Percentiles rank a stretch among this genome's conserved stretches.
Conservation (phyloP, 2,888 invertebrate genomes). For the Spodoptera exigua region DNA sequence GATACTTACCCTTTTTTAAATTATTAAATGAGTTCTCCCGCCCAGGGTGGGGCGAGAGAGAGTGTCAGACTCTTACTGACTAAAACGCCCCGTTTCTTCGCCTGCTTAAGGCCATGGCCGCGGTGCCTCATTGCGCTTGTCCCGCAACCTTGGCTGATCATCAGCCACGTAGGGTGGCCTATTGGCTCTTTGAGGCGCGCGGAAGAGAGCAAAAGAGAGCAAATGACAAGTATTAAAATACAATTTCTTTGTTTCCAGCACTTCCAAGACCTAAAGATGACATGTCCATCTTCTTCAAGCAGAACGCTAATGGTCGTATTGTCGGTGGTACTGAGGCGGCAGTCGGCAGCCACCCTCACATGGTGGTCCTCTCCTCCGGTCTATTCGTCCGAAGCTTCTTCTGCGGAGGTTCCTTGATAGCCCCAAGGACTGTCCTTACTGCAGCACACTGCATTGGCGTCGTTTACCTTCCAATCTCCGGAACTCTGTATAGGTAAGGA, state of each 20-base stretch:
- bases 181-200: no score
- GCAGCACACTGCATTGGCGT: conserved; percentile 78
- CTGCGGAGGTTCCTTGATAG: conserved; percentile 76
- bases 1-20: no score
- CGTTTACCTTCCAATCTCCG: conserved; percentile 4
- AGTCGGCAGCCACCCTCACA: conserved; percentile 70
- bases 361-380: conserved; percentile 72
- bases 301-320: conserved; percentile 67
- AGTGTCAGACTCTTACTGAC: no score
- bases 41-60: no score
- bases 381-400: conserved; percentile 62
- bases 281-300: conserved; percentile 66
- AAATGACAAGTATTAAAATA: not conserved
- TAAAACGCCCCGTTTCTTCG: no score
- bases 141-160: no score
- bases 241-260: conserved; percentile 58
- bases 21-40: no score
- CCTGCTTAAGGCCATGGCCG: no score
- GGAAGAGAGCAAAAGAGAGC: no score
- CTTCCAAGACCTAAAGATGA: conserved; percentile 70
- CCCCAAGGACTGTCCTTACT: conserved; percentile 67
- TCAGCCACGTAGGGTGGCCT: no score
- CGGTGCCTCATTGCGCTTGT: no score
- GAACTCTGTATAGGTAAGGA: no score
- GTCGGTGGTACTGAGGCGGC: conserved; percentile 72